Evolutionary conservation across 2,797 vertebrate species (phyloP), one percentile per base, ranked within the genome.

Genomic region (Austrolebias charrua): DNA sequence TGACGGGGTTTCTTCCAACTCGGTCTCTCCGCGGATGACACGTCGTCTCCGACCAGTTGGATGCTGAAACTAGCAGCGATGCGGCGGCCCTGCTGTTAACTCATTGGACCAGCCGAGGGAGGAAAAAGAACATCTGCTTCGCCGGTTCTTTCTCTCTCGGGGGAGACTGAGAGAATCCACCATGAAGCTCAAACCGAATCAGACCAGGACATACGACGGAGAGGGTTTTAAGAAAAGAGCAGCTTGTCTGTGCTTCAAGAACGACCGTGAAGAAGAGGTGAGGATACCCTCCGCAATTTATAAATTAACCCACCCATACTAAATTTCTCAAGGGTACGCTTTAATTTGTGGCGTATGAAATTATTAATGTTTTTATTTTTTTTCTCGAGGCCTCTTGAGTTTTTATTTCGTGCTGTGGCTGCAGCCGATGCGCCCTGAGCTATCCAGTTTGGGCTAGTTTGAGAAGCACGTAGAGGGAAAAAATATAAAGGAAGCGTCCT

Each of bases 181-280:
- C 86, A 98, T 98, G 96, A 97, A 98, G 93, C 94, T 97, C 75
- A 98, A 98, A 89, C 95, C 95, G 71, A 97, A 98, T 91, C 96
- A 98, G 93, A 98, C 96, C 81, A 92, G 96, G 89, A 98, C 96
- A 4, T 98, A 96, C 73, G 96, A 98, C 83, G 94, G 94, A 71
- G 96, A 97, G 60, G 96, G 96, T 55, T 98, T 95, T 87, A 97
- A 95, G 91, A 95, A 95, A 83, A 92, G 96, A 73, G 96, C 96
- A 55, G 96, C 96, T 56, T 97, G 96, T 78, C 85, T 97, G 82
- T 98, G 96, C 84, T 96, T 96, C 86, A 94, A 93, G 88, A 97
- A 95, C 79, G 96, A 97, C 69, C 93, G 91, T n/a, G 95, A 97
- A 80, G 95, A 98, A 60, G 96, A 97, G 96, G 96, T 97, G 71